Conservation (phyloP, 2,888 invertebrate genomes). For the Leucophenga montana region DNA sequence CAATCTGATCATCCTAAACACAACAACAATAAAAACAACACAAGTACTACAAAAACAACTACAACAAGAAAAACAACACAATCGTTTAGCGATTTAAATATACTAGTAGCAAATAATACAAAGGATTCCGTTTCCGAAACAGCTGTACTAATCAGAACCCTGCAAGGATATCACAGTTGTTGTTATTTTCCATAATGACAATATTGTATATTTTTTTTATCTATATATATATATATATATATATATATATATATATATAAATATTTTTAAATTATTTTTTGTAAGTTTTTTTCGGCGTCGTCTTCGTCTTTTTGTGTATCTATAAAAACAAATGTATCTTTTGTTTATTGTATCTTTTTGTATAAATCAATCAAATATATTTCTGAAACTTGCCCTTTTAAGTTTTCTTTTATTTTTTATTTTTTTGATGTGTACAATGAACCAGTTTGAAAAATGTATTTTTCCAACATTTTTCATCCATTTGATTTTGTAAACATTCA, state of each 20-base stretch:
- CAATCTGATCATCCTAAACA: conserved; percentile 22
- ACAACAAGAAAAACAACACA: background rate
- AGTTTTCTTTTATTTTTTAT: conserved; percentile 37
- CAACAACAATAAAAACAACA: conserved; percentile 26
- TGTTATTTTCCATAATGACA: conserved; percentile 18
- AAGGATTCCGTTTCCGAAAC: conserved; percentile 20
- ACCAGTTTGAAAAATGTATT: conserved; percentile 36
- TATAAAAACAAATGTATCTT: conserved; percentile 29
- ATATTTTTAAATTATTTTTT: conserved; percentile 14
- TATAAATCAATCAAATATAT: conserved; percentile 10
- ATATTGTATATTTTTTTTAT: no score
- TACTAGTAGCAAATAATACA: conserved; percentile 9
- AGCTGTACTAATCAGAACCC: conserved; percentile 25
- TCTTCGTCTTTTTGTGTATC: background rate
- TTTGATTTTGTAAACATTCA: conserved; percentile 45
- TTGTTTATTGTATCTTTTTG: conserved; percentile 34
- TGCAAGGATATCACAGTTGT: conserved; percentile 36
- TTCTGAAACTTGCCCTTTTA: conserved; percentile 20
- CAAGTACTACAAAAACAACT: background rate
- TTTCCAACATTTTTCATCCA: conserved; percentile 44
- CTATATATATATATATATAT: no score
- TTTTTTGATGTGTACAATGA: conserved; percentile 40
- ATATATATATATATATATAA: no score
- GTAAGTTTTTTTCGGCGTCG: conserved; percentile 2
- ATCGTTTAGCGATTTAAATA: no score